Evolutionary conservation across 2,113 vertebrate species (phyloP).

Genomic region (Pterocles burchelli): DNA sequence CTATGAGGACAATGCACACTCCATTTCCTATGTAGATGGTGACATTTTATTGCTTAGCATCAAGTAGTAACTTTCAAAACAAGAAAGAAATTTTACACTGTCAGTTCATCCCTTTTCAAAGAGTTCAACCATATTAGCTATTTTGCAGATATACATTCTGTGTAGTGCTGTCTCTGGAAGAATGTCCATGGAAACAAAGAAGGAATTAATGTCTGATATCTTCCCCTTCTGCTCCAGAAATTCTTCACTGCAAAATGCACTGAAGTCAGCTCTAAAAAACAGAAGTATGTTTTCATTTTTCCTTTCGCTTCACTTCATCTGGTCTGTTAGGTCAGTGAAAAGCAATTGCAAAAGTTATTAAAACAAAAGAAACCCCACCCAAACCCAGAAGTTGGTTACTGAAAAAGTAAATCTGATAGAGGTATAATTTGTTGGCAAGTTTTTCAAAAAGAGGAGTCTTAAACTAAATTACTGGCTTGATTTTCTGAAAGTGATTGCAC

Average conservation of each 20-base stretch:
- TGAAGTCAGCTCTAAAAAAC: not conserved
- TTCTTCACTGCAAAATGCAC: not conserved
- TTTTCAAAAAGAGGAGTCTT: not conserved
- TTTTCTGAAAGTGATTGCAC: not conserved
- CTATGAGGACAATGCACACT: no score
- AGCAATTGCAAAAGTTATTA: not conserved
- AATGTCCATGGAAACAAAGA: not conserved
- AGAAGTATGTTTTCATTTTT: not conserved
- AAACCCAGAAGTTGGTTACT: not conserved
- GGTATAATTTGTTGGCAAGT: not conserved
- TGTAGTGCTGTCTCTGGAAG: not conserved
- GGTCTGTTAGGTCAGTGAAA: not conserved
- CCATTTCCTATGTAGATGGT: not conserved
- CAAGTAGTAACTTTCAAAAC: not conserved
- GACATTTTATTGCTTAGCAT: not conserved
- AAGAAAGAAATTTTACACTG: not conserved
- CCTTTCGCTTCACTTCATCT: not conserved
- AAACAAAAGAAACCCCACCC: not conserved
- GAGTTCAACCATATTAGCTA: not conserved
- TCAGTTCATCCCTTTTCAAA: not conserved
- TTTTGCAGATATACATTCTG: not conserved
- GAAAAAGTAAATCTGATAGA: not conserved
- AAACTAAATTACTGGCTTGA: not conserved
- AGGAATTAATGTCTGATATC: not conserved
- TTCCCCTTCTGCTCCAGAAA: not conserved